Base-by-base conservation (phyloP, 2,113 vertebrate species). In the Charadrius vociferus region DNA sequence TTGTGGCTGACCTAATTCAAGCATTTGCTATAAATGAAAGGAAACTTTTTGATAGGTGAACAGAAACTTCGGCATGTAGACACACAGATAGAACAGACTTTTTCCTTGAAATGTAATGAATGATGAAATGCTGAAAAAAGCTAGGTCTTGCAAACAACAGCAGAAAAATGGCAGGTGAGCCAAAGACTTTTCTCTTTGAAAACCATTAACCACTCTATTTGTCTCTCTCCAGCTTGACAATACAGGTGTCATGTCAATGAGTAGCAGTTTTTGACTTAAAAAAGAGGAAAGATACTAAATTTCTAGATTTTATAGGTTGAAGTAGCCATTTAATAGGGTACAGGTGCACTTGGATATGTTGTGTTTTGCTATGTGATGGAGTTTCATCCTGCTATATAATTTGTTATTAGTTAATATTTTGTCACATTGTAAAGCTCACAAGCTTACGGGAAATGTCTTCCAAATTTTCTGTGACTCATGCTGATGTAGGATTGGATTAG, bases 1-100 rank as follows among this genome's bases (percentile, higher is more conserved):
- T 37, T 47, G 68, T 84, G 84, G 52, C 37, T 89, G 89, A 93
- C 73, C 61, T 84, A 74, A 87, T 87, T 90, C 70, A 93, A 87
- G 30, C 16, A 53, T 59, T 95, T 65, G 9, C 49, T 95, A 3
- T 87, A 78, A 89, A 66, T 93, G 89, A 85, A 81, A 67, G 78
- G 81, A 90, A 96, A 6, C 14, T 79, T 91, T 93, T 63, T 93
- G n/a, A 75, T 26, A 87, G 53, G 29, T 36, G 18, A 77, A 17
- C 0, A 3, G 39, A 70, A 91, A 56, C 30, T 49, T 86, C 43
- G 65, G 14, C 27, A 29, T 8, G 26, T 58, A 88, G 37, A 8
- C 27, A 39, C n/a, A 62, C 27, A 65, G 43, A 37, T 21, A 77
- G 43, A 86, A 52, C 4, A 83, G 43, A 37, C 5, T 37, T 49